Base-by-base conservation (phyloP, 1,140 invertebrate genomes). In the Calephelis nemesis region DNA sequence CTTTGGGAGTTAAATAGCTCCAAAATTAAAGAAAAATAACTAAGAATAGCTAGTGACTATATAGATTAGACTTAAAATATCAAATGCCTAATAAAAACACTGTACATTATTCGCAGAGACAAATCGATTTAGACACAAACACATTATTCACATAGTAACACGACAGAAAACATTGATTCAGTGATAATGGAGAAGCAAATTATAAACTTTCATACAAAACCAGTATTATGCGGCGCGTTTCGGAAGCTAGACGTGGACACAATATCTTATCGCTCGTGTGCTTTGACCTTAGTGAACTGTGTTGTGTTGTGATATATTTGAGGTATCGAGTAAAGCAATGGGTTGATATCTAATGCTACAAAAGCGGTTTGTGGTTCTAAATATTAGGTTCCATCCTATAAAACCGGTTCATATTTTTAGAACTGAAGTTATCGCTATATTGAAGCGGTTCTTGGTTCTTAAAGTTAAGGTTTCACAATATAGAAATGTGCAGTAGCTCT, bases 211-310 rank as follows among this genome's bases (percentile, higher is more conserved):
- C 54, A 60, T 45, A 19, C 12, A 19, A 67, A 58, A 58, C n/a
- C 52, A 67, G 65, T 67, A 60, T 47, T 54, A 67, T 54, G 65
- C 65, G 65, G 42, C 50, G 42, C 65, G 65, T 67, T 67, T 67
- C 54, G 52, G 65, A 58, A 67, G 54, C 15, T 13, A 67, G 65
- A 67, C 65, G 65, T 54, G 52, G 52, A 58, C 30, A 50, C 50
- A 40, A 58, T 60, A 6, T 12, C 45, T 64, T 64, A 48, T 47
- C 63, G 63, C 47, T 48, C 47, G 45, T 47, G 54, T 60, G 54
- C 54, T 60, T 39, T 60, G 54, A 60, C 54, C 54, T 12, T 60
- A 60, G 54, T 60, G 54, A 60, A 40, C 30, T 60, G 54, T 60
- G 54, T 40, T 39, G 54, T 58, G 54, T 54, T 6, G 52, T 58